Base-by-base conservation (phyloP, 2,113 vertebrate genomes). In the Oryzias javanicus region DNA sequence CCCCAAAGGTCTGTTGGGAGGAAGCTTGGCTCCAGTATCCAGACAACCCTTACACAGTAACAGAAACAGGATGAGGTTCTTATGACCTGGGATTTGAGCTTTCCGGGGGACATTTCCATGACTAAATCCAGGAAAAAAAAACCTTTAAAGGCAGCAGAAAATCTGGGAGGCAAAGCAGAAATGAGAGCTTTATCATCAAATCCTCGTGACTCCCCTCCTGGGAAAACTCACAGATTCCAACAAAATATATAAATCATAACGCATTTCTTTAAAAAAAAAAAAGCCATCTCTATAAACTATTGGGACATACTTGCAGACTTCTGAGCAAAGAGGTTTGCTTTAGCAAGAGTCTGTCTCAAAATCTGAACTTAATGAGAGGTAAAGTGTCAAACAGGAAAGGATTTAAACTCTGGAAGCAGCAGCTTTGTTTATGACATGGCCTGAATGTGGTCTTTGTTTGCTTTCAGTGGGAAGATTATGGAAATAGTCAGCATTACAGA, bases 381-480 rank as follows among this genome's bases (percentile, higher is more conserved):
- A 17, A 24, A 45, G 48, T 51, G 42, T 18, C 17, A 48, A 54
- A 45, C 45, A 20, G 17, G 49, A 10, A 18, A 24, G 8, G 58
- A 64, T 7, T 8, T 51, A 61, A 52, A 46, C 35, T 27, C 0
- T 51, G 52, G 64, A 60, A 68, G 46, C 67, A 14, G 22, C 24
- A 47, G 68, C 54, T 58, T 64, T 25, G 60, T 42, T 47, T 66
- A 67, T n/a, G 72, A 79, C 70, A 79, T 60, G 49, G 44, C 52
- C 46, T 90, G 79, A 89, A 88, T 83, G 78, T 67, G 67, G 65
- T 67, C 81, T 83, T 89, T 89, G 88, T 89, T 79, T 72, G 35
- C 44, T 6, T 27, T 22, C 20, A 41, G 48, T 67, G 69, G 64
- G 79, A 73, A 27, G 48, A 14, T 42, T 15, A 50, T 60, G 61